These are phyloP conservation scores for Matsumurasca onukii DNA, from an alignment of 1,140 invertebrate species.

Conservation along the genomic window DNA sequence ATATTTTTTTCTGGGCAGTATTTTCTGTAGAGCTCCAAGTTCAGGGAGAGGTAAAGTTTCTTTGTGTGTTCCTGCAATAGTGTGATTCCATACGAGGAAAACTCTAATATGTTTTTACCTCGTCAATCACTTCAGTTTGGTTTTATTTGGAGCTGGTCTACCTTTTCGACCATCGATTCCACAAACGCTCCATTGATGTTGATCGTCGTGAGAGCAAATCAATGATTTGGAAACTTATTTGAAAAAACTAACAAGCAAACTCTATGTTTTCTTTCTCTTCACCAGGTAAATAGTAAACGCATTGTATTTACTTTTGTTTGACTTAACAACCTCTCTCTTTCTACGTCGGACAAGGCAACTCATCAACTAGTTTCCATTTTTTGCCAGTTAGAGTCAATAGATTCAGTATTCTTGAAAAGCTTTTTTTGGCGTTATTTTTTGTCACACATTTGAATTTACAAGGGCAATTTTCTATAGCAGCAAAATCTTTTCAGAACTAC, in stretches of 20 bases:
- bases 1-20: constrained; percentile 16
- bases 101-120: constrained; percentile 24
- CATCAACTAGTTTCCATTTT: constrained; percentile 12
- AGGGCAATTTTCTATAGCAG: constrained; percentile 27
- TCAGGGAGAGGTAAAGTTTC: constrained; percentile 23
- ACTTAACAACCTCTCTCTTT: neutral
- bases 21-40: constrained; percentile 19
- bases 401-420: constrained; percentile 22
- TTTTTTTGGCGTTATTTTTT: constrained; percentile 19
- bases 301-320: constrained; percentile 20
- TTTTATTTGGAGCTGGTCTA: constrained; percentile 25
- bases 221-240: constrained; percentile 30
- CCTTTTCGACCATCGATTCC: constrained; percentile 24
- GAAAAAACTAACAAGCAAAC: constrained; percentile 20
- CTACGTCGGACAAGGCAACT: constrained; percentile 21
- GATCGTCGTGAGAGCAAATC: constrained; percentile 20
- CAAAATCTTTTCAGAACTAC: constrained; percentile 19
- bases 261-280: constrained; percentile 11
- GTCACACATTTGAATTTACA: constrained; percentile 23
- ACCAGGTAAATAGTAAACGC: constrained; percentile 18
- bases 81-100: constrained; percentile 27
- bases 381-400: constrained; percentile 21
- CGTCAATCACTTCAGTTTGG: constrained; percentile 13
- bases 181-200: constrained; percentile 25
- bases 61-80: constrained; percentile 26